phyloP scores from a whole-genome alignment of 2,888 invertebrate species.

The Sturmia bella region DNA sequence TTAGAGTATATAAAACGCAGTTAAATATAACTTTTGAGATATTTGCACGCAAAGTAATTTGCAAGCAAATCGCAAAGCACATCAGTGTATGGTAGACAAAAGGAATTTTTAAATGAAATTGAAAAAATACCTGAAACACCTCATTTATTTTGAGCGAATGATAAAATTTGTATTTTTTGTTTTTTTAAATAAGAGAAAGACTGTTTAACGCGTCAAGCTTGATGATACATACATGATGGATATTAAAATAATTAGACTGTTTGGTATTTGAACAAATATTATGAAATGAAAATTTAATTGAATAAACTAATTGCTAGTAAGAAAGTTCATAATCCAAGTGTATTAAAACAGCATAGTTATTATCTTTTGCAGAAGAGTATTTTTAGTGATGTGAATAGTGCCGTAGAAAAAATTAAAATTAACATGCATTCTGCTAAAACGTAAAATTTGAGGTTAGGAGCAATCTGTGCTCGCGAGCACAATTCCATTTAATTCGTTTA shows the following conservation, averaged over 20 bases:
- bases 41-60: conserved; percentile 49
- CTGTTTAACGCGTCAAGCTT: conserved; percentile 23
- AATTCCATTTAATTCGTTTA: no score
- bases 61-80: conserved; percentile 21
- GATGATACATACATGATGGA: conserved; percentile 25
- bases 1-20: conserved; percentile 6
- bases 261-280: conserved; percentile 32
- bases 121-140: conserved; percentile 50
- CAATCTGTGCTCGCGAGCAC: no score
- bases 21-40: conserved; percentile 28
- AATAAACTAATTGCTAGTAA: conserved; percentile 6
- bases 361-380: no score
- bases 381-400: no score
- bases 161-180: conserved; percentile 6
- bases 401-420: no score
- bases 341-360: neutral
- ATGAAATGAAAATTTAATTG: conserved; percentile 4
- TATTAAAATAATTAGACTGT: conserved; percentile 10
- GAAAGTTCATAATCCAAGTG: neutral
- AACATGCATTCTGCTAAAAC: no score
- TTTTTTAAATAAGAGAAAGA: conserved; percentile 14
- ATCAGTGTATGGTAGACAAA: neutral
- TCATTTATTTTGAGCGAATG: conserved; percentile 43
- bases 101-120: conserved; percentile 31
- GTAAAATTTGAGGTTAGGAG: no score